Conservation (phyloP, 64 coral and sea anemone genomes). For the Montipora cactus region DNA sequence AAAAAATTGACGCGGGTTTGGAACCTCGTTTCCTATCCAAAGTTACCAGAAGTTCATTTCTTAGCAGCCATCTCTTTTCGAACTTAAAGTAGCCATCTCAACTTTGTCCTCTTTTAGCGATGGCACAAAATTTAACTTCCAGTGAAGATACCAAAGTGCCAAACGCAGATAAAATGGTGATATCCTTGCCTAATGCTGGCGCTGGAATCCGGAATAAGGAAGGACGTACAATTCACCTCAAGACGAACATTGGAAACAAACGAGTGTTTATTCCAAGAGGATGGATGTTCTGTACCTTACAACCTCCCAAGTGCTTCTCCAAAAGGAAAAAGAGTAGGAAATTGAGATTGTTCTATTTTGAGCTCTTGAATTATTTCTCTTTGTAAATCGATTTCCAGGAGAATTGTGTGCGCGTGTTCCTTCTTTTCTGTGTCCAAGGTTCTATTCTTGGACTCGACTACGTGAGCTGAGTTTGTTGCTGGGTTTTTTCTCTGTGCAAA, state of each 20-base stretch:
- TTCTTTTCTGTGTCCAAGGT: neutral
- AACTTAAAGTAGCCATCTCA: no score
- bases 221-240: constrained; percentile 55
- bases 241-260: constrained; percentile 44
- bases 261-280: constrained; percentile 72
- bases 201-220: neutral
- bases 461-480: no score
- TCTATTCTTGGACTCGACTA: neutral
- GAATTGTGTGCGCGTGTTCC: no score
- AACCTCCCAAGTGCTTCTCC: constrained; percentile 54
- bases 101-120: neutral
- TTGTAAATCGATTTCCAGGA: no score
- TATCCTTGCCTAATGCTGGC: constrained; percentile 1
- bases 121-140: neutral
- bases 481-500: no score
- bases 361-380: no score
- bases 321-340: constrained; percentile 53
- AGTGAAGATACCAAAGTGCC: neutral
- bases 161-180: neutral
- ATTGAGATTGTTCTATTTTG: neutral
- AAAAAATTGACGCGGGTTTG: no score
- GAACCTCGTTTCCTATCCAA: no score
- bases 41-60: no score
- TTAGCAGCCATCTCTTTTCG: no score
- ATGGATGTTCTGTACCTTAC: constrained; percentile 70